Evolutionary conservation across 2,797 vertebrate genomes (phyloP).

Genomic region (Poliocrania exsul): DNA sequence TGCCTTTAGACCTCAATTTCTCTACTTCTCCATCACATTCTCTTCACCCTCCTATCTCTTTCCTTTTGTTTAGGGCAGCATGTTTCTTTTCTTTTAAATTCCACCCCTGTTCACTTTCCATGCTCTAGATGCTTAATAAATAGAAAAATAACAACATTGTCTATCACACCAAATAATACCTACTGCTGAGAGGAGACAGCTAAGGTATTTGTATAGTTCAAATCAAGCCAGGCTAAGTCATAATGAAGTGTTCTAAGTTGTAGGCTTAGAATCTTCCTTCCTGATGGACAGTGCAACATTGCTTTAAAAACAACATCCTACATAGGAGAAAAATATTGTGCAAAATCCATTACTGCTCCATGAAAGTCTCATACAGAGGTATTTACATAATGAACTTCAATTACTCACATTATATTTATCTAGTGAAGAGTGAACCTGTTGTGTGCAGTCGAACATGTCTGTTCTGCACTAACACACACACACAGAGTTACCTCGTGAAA

Average conservation of each 20-base stretch:
- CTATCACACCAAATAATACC: background rate
- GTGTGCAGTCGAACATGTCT: slow-evolving; percentile 31
- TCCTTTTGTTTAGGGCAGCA: background rate
- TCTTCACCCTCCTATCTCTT: background rate
- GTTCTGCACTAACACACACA: background rate
- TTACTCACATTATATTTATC: slow-evolving; percentile 53
- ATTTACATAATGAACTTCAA: slow-evolving; percentile 58
- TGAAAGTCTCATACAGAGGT: background rate
- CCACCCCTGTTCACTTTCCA: background rate
- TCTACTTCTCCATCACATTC: background rate
- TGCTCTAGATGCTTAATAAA: background rate
- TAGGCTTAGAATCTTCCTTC: background rate
- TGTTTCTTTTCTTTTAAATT: background rate
- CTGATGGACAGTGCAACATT: background rate
- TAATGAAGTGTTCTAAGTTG: background rate
- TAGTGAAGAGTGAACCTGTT: slow-evolving; percentile 35
- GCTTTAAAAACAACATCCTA: background rate
- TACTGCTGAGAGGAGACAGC: background rate
- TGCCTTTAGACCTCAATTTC: background rate
- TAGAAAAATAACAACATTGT: background rate
- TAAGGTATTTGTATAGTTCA: background rate
- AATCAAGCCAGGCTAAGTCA: background rate
- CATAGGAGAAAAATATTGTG: background rate
- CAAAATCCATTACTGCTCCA: slow-evolving; percentile 24
- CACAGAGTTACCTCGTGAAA: slow-evolving; percentile 29